Evolutionary conservation across 2,113 vertebrate species (phyloP), one percentile per base, ranked within the genome.

Genomic region (Lucifuga dentata): DNA sequence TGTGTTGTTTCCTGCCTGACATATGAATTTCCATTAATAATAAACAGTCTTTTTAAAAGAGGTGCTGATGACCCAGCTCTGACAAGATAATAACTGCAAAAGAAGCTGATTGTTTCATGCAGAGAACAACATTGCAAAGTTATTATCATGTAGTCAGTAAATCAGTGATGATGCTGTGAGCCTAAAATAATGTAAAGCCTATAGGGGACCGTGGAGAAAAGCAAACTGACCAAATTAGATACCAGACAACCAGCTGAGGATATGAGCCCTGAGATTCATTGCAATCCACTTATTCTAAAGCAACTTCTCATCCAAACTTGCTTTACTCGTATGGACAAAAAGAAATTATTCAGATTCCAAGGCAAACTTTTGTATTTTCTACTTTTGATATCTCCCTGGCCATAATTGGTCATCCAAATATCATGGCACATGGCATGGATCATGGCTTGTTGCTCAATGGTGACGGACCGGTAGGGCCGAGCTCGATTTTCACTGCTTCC

Each of bases 1-100:
- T 29, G 62, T 59, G 26, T 58, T 9, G 5, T 38, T 58, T 58
- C 65, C 65, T 81, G 45, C n/a, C 36, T 33, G 72, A 76, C 51
- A 73, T 76, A 41, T 71, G 35, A 80, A 78, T 70, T 51, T 61
- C 35, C 52, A 85, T 80, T 73, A 76, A 73, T 78, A 78, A 63
- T 60, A 64, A 79, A 75, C 16, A 63, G 45, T 38, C 53, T 49
- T 53, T 55, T 70, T 52, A 51, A 58, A 80, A 61, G 48, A 78
- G 46, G 73, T 12, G 61, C 20, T 21, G 53, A 20, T 38, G 8
- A 15, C 9, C 52, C 12, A 9, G 36, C 43, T 61, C 64, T 73
- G 65, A 67, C 73, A 74, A 77, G 33, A 73, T 46, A 76, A 75
- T 53, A 66, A 59, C 44, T 16, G 38, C 17, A 62, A 67, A 76